phyloP scores from a whole-genome alignment of 2,113 vertebrate species.

The Cavia porcellus region DNA sequence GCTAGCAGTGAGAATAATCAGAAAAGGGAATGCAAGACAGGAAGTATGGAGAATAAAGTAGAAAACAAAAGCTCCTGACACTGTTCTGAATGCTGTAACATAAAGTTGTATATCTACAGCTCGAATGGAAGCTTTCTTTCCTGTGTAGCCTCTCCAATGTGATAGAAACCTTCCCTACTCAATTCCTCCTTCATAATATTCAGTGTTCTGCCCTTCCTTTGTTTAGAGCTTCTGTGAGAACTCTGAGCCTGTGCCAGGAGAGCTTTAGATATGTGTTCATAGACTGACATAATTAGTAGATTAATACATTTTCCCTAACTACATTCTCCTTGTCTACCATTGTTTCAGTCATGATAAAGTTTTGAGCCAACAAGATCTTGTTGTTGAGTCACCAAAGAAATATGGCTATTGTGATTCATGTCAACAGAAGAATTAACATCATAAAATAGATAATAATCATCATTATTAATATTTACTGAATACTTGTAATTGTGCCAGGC shows the following conservation, averaged over 20 bases:
- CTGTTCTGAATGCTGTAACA: background rate
- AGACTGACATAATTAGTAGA: background rate
- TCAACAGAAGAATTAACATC: background rate
- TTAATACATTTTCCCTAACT: background rate
- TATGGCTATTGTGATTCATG: background rate
- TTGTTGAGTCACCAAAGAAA: background rate
- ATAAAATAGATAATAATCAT: background rate
- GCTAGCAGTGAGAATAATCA: background rate
- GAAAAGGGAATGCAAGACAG: background rate
- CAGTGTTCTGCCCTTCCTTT: background rate
- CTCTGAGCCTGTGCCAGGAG: background rate
- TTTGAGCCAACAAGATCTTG: background rate
- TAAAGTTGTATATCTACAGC: background rate
- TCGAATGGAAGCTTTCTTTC: background rate
- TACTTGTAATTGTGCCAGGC: background rate
- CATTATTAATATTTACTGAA: background rate
- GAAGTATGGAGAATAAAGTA: background rate
- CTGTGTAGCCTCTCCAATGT: background rate
- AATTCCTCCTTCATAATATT: background rate
- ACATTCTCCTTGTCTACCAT: background rate
- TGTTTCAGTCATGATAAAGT: background rate
- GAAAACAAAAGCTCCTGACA: background rate
- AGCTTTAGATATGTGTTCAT: conserved; percentile 9
- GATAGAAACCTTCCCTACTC: background rate
- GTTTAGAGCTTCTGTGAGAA: background rate